These are phyloP conservation scores for Coecobrya sp. DNA, from an alignment of 2,888 invertebrate species.

Conservation along the genomic window DNA sequence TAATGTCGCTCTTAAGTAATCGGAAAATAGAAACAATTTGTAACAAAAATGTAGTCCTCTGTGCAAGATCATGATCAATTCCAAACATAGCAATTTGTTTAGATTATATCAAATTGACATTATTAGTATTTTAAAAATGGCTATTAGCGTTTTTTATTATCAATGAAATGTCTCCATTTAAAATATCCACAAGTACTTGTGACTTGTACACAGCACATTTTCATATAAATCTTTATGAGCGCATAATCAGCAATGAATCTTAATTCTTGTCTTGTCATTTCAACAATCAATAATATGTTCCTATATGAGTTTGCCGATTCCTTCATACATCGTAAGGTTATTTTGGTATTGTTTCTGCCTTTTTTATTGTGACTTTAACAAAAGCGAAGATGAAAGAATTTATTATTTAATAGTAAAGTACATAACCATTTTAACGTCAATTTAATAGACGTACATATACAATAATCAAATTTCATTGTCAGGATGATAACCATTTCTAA, in stretches of 20 bases:
- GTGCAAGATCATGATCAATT: not conserved
- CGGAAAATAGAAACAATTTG: not conserved
- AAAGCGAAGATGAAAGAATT: not conserved
- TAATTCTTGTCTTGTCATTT: too few species aligned
- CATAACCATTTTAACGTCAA: not conserved
- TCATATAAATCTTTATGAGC: not conserved
- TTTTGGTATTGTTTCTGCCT: constrained; percentile 21
- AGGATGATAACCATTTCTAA: not conserved
- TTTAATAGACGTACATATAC: not conserved
- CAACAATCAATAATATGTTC: not conserved
- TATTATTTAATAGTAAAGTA: not conserved
- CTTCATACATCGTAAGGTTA: not conserved
- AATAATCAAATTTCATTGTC: not conserved
- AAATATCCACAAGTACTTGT: not conserved
- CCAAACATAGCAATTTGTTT: too few species aligned
- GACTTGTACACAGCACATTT: not conserved
- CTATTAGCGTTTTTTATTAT: constrained; percentile 25
- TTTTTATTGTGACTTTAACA: not conserved
- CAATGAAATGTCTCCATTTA: constrained; percentile 43
- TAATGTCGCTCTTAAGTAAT: too few species aligned
- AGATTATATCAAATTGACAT: not conserved
- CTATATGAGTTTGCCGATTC: not conserved
- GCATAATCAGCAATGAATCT: too few species aligned
- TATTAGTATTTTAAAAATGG: not conserved
- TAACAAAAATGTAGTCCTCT: too few species aligned